phyloP scores from a whole-genome alignment of 2,888 invertebrate genomes.

The Icerya purchasi region DNA sequence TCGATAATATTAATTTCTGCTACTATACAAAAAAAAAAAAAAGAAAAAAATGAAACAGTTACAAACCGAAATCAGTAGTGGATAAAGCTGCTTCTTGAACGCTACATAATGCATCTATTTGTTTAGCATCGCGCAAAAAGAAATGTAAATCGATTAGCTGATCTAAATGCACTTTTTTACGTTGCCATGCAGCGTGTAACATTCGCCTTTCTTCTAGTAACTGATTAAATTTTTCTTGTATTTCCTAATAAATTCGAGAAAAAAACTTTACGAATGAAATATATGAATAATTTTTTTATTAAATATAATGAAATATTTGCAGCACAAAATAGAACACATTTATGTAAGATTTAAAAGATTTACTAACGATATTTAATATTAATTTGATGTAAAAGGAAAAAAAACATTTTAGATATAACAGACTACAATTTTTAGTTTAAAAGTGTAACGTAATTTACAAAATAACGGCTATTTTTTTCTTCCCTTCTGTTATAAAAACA shows the following conservation, averaged over 20 bases:
- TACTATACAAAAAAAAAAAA: not conserved
- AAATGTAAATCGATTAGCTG: constrained; percentile 83
- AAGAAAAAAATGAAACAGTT: not conserved
- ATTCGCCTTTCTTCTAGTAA: constrained; percentile 56
- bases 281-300: too few species aligned
- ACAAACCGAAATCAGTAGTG: constrained; percentile 23
- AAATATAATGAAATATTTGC: too few species aligned
- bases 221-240: constrained; percentile 54
- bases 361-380: too few species aligned
- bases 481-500: too few species aligned
- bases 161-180: constrained; percentile 67
- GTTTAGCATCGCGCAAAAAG: constrained; percentile 82
- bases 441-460: too few species aligned
- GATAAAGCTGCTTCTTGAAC: constrained; percentile 61
- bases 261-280: constrained; percentile 7
- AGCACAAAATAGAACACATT: too few species aligned
- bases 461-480: too few species aligned
- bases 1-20: not conserved
- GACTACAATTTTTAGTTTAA: too few species aligned
- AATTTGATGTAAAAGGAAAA: too few species aligned
- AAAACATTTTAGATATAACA: too few species aligned
- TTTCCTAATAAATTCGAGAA: constrained; percentile 31
- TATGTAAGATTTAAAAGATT: too few species aligned
- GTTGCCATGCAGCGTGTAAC: constrained; percentile 66
- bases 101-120: constrained; percentile 67